These are phyloP conservation scores for Anguilla rostrata DNA, from an alignment of 2,113 vertebrate species.

Conservation along the genomic window DNA sequence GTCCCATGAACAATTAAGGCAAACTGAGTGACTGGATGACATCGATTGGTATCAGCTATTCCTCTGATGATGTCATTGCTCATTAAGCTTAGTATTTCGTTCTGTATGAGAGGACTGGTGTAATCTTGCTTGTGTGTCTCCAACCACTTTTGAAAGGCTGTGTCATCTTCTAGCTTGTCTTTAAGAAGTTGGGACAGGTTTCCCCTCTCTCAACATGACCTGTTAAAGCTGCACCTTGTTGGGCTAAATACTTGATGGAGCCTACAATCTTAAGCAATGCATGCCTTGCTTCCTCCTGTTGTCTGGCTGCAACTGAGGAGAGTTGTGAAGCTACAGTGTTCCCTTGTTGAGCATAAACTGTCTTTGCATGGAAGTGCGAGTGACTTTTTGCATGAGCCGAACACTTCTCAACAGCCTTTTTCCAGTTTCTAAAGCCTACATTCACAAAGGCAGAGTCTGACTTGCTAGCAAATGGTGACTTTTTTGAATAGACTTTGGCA, in stretches of 20 bases:
- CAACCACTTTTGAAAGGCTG: neutral
- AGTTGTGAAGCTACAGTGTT: neutral
- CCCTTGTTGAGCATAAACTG: neutral
- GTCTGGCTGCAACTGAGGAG: too few relatives aligned
- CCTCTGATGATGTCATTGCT: constrained; percentile 8
- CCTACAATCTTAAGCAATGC: too few relatives aligned
- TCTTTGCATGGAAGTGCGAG: neutral
- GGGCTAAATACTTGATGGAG: too few relatives aligned
- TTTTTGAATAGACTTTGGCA: constrained; percentile 1
- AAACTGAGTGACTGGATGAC: neutral
- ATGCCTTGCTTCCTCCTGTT: too few relatives aligned
- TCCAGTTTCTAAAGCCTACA: constrained; percentile 11
- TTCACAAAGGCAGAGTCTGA: constrained; percentile 14
- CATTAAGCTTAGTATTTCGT: neutral
- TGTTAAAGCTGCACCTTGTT: neutral
- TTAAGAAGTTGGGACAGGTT: constrained; percentile 9
- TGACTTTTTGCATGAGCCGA: neutral
- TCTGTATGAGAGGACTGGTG: neutral
- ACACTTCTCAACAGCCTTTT: neutral
- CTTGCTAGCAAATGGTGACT: constrained; percentile 4
- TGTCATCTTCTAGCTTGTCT: neutral
- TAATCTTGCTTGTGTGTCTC: neutral
- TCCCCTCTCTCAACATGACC: neutral
- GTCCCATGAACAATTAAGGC: neutral
- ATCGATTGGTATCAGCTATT: neutral